Evolutionary conservation across 2,797 vertebrate genomes (phyloP).

Genomic region (Phalanger gymnotis): DNA sequence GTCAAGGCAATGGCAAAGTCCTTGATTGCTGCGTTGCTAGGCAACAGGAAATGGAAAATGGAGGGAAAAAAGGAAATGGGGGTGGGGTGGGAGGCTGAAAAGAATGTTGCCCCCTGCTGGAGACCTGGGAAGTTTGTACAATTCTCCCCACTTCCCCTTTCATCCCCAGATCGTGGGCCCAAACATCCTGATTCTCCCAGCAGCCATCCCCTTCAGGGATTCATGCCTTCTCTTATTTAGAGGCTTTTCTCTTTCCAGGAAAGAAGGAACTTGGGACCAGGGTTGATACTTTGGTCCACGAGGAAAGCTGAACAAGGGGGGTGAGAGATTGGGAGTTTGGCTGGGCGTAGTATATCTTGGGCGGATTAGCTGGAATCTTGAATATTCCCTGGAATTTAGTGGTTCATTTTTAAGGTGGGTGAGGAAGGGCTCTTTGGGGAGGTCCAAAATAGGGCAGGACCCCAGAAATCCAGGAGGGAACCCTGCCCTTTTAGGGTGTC

Average conservation of each 20-base stretch:
- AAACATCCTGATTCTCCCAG: not conserved
- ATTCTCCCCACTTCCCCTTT: not conserved
- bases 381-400: not conserved
- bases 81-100: constrained; percentile 60
- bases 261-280: not conserved
- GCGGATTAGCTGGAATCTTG: not conserved
- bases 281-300: not conserved
- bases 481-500: not conserved
- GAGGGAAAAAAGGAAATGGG: constrained; percentile 79
- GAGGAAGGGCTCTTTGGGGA: not conserved
- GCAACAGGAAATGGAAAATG: constrained; percentile 80
- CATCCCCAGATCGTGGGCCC: not conserved
- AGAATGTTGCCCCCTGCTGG: constrained; percentile 68
- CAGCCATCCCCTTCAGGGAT: not conserved
- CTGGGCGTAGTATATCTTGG: not conserved
- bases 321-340: not conserved
- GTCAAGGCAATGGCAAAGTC: constrained; percentile 79
- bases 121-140: not conserved
- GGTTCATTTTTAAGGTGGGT: not conserved
- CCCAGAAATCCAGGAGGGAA: not conserved
- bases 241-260: not conserved
- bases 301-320: not conserved
- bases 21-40: constrained; percentile 81
- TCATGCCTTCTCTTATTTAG: constrained; percentile 6
- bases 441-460: not conserved